These are phyloP conservation scores for Rynchops niger DNA, from an alignment of 2,113 vertebrate species.

Conservation along the genomic window DNA sequence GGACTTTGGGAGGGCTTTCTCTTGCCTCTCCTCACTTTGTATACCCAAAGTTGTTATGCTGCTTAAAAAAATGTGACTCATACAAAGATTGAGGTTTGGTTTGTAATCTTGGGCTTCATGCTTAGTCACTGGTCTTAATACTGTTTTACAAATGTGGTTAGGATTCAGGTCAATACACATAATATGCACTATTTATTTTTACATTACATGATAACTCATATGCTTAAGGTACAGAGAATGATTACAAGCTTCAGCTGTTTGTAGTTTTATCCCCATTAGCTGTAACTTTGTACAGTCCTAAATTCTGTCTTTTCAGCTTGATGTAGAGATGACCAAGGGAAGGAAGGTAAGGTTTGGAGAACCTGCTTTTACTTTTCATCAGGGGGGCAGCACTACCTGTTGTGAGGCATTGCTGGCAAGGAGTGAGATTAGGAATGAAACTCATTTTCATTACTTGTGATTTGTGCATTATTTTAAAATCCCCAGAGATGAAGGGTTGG, in stretches of 20 bases:
- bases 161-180: neutral
- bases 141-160: neutral
- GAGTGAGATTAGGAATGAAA: neutral
- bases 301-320: neutral
- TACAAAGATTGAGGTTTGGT: neutral
- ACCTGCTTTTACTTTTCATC: neutral
- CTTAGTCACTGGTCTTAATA: neutral
- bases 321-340: neutral
- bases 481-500: neutral
- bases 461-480: slow-evolving; percentile 10
- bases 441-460: neutral
- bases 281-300: neutral
- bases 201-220: neutral
- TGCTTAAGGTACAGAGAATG: neutral
- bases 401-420: neutral
- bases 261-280: neutral
- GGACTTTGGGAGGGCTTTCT: neutral
- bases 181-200: neutral
- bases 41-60: neutral
- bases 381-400: neutral
- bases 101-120: neutral
- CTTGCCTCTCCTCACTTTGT: neutral
- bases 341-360: neutral
- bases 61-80: neutral
- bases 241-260: neutral